Evolutionary conservation across 1,140 invertebrate species (phyloP).

Genomic region (Calephelis virginiensis): DNA sequence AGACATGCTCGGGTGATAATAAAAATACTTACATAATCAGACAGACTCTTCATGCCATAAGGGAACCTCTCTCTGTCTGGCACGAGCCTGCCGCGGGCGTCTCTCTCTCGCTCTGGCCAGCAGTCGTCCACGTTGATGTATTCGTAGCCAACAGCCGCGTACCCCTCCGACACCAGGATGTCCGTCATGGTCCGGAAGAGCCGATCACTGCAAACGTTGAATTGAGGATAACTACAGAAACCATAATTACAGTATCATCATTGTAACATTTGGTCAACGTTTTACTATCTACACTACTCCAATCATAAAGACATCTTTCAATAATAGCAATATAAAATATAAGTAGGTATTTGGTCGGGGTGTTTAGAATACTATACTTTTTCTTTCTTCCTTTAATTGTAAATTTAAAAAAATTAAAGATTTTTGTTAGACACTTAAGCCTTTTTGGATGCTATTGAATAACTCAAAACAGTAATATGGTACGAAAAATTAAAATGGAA

Average conservation of each 20-base stretch:
- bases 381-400: too few relatives aligned
- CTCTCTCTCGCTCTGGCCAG: constrained; percentile 92
- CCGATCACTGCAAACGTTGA: constrained; percentile 85
- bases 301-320: too few relatives aligned
- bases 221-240: not conserved
- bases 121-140: constrained; percentile 98
- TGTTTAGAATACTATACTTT: too few relatives aligned
- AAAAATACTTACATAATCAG: constrained; percentile 90
- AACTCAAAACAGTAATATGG: too few relatives aligned
- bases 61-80: constrained; percentile 94
- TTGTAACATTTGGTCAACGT: too few relatives aligned
- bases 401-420: too few relatives aligned
- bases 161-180: constrained; percentile 92
- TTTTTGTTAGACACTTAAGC: too few relatives aligned
- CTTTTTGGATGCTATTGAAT: too few relatives aligned
- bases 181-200: constrained; percentile 96
- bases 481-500: too few relatives aligned
- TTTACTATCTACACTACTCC: too few relatives aligned
- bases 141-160: constrained; percentile 92
- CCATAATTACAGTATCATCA: not conserved
- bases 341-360: too few relatives aligned
- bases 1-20: not conserved
- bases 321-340: too few relatives aligned
- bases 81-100: constrained; percentile 86
- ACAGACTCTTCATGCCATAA: constrained; percentile 92